Base-by-base conservation (phyloP, 2,797 vertebrate species). In the Eleutherodactylus coqui region DNA sequence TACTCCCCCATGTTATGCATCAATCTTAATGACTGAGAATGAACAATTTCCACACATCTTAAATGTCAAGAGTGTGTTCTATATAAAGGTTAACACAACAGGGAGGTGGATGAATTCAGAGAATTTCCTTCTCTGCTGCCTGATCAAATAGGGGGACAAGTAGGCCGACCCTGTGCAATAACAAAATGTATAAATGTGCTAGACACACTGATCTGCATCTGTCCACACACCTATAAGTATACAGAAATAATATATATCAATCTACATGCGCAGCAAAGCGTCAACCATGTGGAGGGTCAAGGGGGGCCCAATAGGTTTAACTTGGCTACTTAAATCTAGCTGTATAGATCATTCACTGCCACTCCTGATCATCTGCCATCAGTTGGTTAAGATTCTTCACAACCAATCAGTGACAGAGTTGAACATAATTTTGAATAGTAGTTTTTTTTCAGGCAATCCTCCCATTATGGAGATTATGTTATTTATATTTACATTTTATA, bases 31-130 rank as follows among this genome's bases (percentile, higher is more conserved):
- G 80, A 58, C 75, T 70, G 29, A 78, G 73, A 67, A 75, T 3
- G 62, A 79, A 45, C 67, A 36, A 83, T 83, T 58, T 78, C 60
- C n/a, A 32, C 72, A 58, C 64, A 53, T 21, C 64, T 69, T 60
- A 87, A 84, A 87, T 87, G 86, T 87, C 86, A 87, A 83, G 80
- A 83, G 77, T 55, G 60, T 43, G 79, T 79, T 73, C 78, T 79
- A 79, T 79, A 73, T 47, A 84, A 84, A 84, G 85, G 85, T 83
- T 83, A 87, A 58, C 34, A 73, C 70, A 75, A 38, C 70, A 14
- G 29, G 55, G 43, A 77, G 32, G 21, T 10, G 43, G 51, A 55
- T 9, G 70, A 32, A 43, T 34, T n/a, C 29, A 14, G 53, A 64
- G n/a, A 16, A 32, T 21, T 32, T 16, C 16, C 24, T 17, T 62